Percentiles rank a stretch among this genome's conserved stretches.
Evolutionary conservation across 1,140 invertebrate species (phyloP).

Genomic region (Pseudomyrmex gracilis): DNA sequence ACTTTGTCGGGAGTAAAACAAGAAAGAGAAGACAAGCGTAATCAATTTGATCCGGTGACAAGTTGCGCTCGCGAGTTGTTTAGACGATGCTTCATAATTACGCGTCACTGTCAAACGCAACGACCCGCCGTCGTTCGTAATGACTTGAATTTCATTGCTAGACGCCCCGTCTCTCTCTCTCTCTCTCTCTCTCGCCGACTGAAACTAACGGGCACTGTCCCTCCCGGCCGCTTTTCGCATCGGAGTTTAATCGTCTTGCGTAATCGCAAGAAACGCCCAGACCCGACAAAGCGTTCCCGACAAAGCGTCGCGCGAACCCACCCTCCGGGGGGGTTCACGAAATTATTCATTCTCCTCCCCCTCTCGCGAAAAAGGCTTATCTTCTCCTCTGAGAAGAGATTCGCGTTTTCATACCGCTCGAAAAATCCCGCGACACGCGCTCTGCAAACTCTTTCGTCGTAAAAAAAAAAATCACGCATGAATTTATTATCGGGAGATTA

Average conservation of each 20-base stretch:
- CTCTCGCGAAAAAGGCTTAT: not conserved
- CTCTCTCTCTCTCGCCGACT: slow-evolving; percentile 1
- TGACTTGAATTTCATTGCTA: slow-evolving; percentile 51
- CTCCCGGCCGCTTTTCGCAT: slow-evolving; percentile 49
- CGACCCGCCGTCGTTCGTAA: slow-evolving; percentile 24
- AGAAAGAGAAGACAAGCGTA: slow-evolving; percentile 16
- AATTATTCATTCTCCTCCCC: not conserved
- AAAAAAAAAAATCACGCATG: not conserved
- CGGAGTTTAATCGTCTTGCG: slow-evolving; percentile 57
- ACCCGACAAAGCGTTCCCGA: slow-evolving; percentile 36
- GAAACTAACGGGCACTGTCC: slow-evolving; percentile 27
- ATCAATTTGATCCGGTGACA: slow-evolving; percentile 52
- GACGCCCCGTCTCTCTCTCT: not conserved
- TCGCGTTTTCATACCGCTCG: not conserved
- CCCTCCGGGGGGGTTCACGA: not conserved
- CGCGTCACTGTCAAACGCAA: slow-evolving; percentile 59
- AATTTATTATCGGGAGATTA: not conserved
- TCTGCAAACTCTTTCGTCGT: no score
- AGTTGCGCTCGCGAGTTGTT: slow-evolving; percentile 58
- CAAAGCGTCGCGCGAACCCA: not conserved
- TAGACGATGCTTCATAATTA: slow-evolving; percentile 55
- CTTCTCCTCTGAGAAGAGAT: not conserved
- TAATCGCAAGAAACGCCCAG: slow-evolving; percentile 54
- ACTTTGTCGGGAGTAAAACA: not conserved
- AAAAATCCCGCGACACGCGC: not conserved